A percentile compares a stretch with the other conserved stretches of the same genome.
phyloP scores from a whole-genome alignment of 2,113 vertebrate genomes.

The Spea bombifrons region DNA sequence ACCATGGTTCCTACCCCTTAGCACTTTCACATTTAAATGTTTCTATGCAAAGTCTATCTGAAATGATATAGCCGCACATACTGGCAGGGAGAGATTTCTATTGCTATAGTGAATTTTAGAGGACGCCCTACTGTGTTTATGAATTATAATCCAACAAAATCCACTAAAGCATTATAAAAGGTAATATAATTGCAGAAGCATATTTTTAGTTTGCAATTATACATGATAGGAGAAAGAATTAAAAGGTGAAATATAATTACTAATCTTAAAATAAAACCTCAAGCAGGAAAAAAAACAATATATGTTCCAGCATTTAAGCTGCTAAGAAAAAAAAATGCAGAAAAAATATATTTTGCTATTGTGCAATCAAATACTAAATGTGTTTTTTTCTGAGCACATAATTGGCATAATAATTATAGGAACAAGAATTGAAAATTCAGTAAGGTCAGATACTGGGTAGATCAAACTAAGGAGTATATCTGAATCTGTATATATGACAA shows the following conservation, averaged over 20 bases:
- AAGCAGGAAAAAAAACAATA: neutral
- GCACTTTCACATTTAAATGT: too few relatives aligned
- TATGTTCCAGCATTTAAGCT: neutral
- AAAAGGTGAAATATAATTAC: neutral
- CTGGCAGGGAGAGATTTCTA: too few relatives aligned
- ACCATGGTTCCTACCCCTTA: too few relatives aligned
- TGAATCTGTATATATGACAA: constrained; percentile 40
- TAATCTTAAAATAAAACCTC: neutral
- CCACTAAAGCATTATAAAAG: too few relatives aligned
- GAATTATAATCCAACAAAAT: too few relatives aligned
- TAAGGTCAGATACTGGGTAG: neutral
- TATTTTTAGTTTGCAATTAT: neutral
- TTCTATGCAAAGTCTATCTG: too few relatives aligned
- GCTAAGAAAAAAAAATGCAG: neutral
- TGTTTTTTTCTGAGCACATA: neutral
- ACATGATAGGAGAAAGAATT: neutral
- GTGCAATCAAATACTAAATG: neutral
- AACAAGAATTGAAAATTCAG: neutral
- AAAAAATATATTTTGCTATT: neutral
- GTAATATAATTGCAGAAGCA: too few relatives aligned
- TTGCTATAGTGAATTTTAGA: too few relatives aligned
- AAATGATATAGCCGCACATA: too few relatives aligned
- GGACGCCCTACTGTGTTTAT: too few relatives aligned
- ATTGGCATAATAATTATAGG: neutral
- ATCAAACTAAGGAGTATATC: constrained; percentile 29